Evolutionary conservation across 2,797 vertebrate genomes (phyloP), one percentile per base, ranked within the genome.

Genomic region (Sebastes alutus): DNA sequence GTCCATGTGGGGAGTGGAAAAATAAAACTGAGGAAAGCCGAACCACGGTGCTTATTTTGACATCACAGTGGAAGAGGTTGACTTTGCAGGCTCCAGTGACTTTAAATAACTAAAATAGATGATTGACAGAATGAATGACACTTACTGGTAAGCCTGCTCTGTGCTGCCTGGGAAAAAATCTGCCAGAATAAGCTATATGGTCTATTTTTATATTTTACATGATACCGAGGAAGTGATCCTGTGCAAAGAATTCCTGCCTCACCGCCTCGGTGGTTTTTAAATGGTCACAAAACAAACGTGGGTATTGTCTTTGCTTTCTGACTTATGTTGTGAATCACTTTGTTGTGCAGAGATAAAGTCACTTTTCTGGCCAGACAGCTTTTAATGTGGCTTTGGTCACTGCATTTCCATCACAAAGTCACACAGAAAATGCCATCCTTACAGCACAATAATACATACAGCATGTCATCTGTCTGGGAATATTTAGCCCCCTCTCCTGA

Each of bases 41-140:
- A 66, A 78, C 72, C 77, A 54, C 14, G 49, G 35, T 77, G 70
- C 78, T 89, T 85, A 81, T 84, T 81, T 81, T 91, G 80, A 88
- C 65, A 79, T 82, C 46, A 76, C 82, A 78, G 84, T 38, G 60
- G 61, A 80, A 58, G 22, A 78, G 61, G 76, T 68, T 78, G 80
- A 82, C 67, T 87, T 75, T 79, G 63, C 63, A 74, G 81, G 81
- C 73, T 83, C 38, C 52, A 42, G 69, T 68, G 72, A 75, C 54
- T 81, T 73, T 55, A 87, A 85, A 87, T 78, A 73, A 81, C 83
- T 49, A 27, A 75, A 83, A 69, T 4, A 56, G 69, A 64, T 87
- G 78, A 90, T 71, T 78, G 81, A 86, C 80, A 87, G 54, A 71
- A 72, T 84, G 75, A 88, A 23, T 84, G 85, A 84, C 72, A 82